Evolutionary conservation across 1,140 invertebrate species (phyloP).

Genomic region (Conopomorpha cramerella): DNA sequence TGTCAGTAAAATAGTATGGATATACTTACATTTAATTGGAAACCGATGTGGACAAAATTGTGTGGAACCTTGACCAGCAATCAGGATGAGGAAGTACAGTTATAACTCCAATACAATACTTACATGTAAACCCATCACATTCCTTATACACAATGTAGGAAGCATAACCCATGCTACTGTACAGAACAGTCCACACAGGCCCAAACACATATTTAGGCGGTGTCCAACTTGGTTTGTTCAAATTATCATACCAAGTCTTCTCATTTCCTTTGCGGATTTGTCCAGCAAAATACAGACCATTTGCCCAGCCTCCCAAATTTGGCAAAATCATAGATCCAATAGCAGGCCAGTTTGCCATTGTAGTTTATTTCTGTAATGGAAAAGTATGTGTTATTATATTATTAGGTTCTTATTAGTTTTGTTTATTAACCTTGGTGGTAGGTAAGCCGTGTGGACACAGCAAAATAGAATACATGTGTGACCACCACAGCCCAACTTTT

Average conservation of each 20-base stretch:
- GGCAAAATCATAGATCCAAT: conserved; percentile 45
- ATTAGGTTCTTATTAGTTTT: neutral
- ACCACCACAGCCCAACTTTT: too few species aligned
- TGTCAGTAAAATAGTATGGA: neutral
- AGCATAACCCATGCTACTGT: conserved; percentile 83
- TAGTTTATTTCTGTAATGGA: conserved; percentile 13
- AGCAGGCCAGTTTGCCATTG: conserved; percentile 41
- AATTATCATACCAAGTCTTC: conserved; percentile 58
- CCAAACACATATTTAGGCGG: conserved; percentile 83
- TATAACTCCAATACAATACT: conserved; percentile 5
- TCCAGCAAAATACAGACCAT: conserved; percentile 28
- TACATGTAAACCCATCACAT: conserved; percentile 71
- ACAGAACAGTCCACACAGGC: conserved; percentile 81
- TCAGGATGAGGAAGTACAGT: neutral
- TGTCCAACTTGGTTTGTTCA: conserved; percentile 78
- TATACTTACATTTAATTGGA: neutral
- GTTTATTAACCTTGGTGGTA: conserved; percentile 8
- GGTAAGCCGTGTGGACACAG: conserved; percentile 4
- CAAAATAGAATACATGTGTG: too few species aligned
- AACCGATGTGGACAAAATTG: neutral
- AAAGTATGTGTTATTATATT: conserved; percentile 5
- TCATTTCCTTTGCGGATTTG: conserved; percentile 21
- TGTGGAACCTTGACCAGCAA: neutral
- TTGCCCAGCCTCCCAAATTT: conserved; percentile 47
- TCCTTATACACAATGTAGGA: conserved; percentile 83